Conservation (phyloP, 2,797 vertebrate species). For the Poeciliopsis turneri region DNA sequence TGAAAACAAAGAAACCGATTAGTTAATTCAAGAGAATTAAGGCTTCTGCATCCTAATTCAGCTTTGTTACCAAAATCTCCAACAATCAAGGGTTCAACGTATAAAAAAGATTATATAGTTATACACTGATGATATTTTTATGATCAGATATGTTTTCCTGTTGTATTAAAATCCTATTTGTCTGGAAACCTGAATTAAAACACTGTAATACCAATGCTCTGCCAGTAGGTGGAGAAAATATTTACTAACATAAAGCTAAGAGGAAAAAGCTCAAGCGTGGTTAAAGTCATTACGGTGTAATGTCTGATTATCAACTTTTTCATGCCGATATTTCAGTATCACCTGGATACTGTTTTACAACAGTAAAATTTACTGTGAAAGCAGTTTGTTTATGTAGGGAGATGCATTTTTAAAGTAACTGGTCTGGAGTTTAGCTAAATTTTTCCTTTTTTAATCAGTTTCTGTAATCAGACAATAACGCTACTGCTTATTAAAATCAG, state of each 20-base stretch:
- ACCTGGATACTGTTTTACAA: background rate
- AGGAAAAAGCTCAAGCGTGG: background rate
- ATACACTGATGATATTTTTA: background rate
- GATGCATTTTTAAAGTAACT: background rate
- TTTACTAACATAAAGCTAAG: background rate
- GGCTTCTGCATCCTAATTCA: background rate
- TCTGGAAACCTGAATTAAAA: background rate
- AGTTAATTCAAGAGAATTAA: background rate
- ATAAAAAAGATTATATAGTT: background rate
- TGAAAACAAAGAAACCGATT: conserved; percentile 57
- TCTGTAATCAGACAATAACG: background rate
- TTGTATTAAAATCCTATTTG: background rate
- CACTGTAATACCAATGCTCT: background rate
- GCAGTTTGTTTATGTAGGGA: background rate
- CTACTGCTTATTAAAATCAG: background rate
- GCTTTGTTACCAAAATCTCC: background rate
- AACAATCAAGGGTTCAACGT: background rate
- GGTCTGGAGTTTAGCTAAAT: background rate
- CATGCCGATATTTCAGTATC: background rate
- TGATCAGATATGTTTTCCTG: background rate
- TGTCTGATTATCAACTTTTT: background rate
- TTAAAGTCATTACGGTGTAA: background rate
- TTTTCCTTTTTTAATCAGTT: background rate
- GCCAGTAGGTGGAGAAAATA: background rate
- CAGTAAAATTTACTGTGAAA: background rate